A percentile compares a stretch with the other conserved stretches of the same genome.
These are phyloP conservation scores for Datnioides undecimradiatus DNA, from an alignment of 2,113 vertebrate genomes.

Conservation along the genomic window DNA sequence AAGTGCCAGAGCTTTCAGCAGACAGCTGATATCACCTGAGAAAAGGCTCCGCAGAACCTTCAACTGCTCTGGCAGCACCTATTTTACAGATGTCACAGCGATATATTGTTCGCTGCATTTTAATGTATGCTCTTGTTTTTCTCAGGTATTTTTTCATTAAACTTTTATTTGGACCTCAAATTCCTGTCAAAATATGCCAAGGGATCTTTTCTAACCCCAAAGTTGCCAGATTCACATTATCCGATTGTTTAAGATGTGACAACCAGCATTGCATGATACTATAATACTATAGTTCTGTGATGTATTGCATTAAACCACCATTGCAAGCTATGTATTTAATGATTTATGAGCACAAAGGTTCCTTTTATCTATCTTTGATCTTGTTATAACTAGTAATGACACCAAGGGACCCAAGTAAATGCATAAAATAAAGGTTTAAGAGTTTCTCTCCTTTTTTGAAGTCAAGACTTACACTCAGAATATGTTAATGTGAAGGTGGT, in stretches of 20 bases:
- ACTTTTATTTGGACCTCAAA: not conserved
- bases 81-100: conserved; percentile 17
- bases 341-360: conserved; percentile 6
- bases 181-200: not conserved
- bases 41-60: conserved; percentile 17
- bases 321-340: not conserved
- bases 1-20: conserved; percentile 36
- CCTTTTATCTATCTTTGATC: conserved; percentile 6
- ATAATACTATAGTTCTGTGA: no score
- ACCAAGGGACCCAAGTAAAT: not conserved
- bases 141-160: no score
- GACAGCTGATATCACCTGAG: conserved; percentile 26
- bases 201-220: not conserved
- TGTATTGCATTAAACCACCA: not conserved
- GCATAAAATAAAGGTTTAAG: not conserved
- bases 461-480: conserved; percentile 1
- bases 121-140: conserved; percentile 5
- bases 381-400: not conserved
- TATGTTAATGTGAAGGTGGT: conserved; percentile 40
- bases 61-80: conserved; percentile 17
- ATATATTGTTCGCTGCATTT: not conserved
- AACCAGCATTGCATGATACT: not conserved
- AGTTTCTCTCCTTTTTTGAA: not conserved
- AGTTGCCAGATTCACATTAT: not conserved
- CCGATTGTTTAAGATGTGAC: not conserved